Evolutionary conservation across 2,113 vertebrate species (phyloP).

Genomic region (Eclectus roratus): DNA sequence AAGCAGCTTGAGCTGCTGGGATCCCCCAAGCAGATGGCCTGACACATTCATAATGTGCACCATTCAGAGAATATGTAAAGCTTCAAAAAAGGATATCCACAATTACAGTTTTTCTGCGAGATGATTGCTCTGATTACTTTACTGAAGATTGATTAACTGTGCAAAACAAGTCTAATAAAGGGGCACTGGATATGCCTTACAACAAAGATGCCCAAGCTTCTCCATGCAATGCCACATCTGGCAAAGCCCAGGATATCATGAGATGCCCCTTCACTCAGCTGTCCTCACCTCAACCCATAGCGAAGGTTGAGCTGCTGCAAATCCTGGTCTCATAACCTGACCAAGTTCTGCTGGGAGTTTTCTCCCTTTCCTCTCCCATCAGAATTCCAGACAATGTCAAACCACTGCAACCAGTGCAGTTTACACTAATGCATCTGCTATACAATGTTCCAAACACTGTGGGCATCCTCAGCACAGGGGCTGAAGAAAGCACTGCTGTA

Average conservation of each 20-base stretch:
- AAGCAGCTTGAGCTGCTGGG: conserved; percentile 30
- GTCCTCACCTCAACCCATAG: neutral
- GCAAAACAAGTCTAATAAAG: neutral
- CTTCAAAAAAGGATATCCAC: neutral
- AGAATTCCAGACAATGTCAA: neutral
- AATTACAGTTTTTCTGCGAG: neutral
- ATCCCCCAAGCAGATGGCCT: conserved; percentile 44
- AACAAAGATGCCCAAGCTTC: neutral
- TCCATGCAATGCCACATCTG: neutral
- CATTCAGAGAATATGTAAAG: neutral
- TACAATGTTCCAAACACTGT: fast-evolving
- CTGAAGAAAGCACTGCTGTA: neutral
- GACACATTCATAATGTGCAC: neutral
- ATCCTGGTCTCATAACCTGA: neutral
- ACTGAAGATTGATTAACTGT: neutral
- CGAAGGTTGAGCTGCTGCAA: neutral
- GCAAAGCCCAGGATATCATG: neutral
- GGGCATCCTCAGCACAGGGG: neutral
- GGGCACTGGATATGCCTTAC: neutral
- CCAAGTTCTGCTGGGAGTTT: neutral
- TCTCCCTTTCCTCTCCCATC: neutral
- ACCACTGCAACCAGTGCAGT: neutral
- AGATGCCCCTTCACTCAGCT: neutral
- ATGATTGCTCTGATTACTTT: neutral
- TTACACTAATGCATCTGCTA: neutral